Evolutionary conservation across 2,888 invertebrate species (phyloP).

Genomic region (Aporophyla lueneburgensis): DNA sequence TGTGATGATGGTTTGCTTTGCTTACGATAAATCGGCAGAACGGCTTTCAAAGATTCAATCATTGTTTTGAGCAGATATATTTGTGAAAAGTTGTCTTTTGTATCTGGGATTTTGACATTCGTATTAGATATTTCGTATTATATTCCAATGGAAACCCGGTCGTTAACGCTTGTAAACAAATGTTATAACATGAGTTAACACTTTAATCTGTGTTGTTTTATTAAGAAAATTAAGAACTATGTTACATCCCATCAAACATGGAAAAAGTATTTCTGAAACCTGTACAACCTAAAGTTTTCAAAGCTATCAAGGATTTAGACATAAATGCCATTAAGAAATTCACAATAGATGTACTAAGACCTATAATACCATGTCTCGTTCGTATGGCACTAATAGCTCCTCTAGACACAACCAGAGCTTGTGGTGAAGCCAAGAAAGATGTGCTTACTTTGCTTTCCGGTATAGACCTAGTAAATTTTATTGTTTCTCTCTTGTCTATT

Average conservation of each 20-base stretch:
- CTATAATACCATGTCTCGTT: constrained; percentile 97
- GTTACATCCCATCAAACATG: constrained; percentile 68
- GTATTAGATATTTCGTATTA: not conserved
- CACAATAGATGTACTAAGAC: constrained; percentile 95
- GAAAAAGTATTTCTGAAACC: constrained; percentile 87
- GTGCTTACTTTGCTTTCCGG: constrained; percentile 97
- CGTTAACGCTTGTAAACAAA: not conserved
- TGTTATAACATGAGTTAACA: not conserved
- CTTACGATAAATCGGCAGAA: not conserved
- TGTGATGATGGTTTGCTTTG: not conserved
- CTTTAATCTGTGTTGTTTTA: not conserved
- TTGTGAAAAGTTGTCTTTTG: not conserved
- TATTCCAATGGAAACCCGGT: not conserved
- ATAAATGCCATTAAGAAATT: constrained; percentile 94
- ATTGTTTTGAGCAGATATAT: not conserved
- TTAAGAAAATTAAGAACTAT: not conserved
- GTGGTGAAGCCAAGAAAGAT: constrained; percentile 96
- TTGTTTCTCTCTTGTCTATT: constrained; percentile 97
- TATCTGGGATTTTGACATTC: not conserved
- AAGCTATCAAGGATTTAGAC: constrained; percentile 96
- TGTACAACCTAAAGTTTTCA: constrained; percentile 93
- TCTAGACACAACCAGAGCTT: constrained; percentile 95
- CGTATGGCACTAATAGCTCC: constrained; percentile 97
- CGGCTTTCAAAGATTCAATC: not conserved
- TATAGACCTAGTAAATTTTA: constrained; percentile 98